Base-by-base conservation (phyloP, 2,113 vertebrate genomes). In the Lampris incognitus region DNA sequence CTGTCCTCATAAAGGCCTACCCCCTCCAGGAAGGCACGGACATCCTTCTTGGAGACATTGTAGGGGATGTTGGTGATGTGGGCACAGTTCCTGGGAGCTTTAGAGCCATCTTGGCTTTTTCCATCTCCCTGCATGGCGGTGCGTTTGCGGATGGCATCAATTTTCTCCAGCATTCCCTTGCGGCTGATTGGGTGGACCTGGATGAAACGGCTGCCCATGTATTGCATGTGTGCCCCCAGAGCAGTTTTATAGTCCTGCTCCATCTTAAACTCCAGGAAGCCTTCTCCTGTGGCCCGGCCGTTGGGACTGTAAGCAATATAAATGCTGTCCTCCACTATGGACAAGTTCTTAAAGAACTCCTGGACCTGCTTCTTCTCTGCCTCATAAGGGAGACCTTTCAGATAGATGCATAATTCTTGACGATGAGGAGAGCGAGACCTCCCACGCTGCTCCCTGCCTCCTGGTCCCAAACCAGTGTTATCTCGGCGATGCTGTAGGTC, bases 21-120 rank as follows among this genome's bases (percentile, higher is more conserved):
- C 62, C 96, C 97, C 72, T 99, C 97, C 50, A 99, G 85, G 90
- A 99, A 99, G 49, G 96, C 95, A 82, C 97, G 94, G 56, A 99
- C 93, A 84, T 99, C 98, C 87, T 97, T 96, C 91, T 97, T 98
- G 62, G 95, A 96, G 72, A 98, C 95, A 71, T 96, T 99, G 90
- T 98, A 99, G 3, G 98, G 98, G 83, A 99, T 97, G 94, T 99
- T 99, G 81, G 96, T 97, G 80, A 99, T 97, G 84, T 99, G 98
- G 0, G 95, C 97, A 82, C 97, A 99, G 68, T 95, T 85, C 76
- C 97, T 95, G 56, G 96, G 85, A 38, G 67, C 92, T 90, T 89
- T 96, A 37, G 84, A 92, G 70, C 95, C 90, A 76, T 97, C 96
- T 8, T 93, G 94, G 76, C 94, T 95, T 82, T 97, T 97, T 81